Percentiles rank a stretch among this genome's conserved stretches.
These are phyloP conservation scores for Deroptyus accipitrinus DNA, from an alignment of 2,113 vertebrate genomes.

Conservation along the genomic window DNA sequence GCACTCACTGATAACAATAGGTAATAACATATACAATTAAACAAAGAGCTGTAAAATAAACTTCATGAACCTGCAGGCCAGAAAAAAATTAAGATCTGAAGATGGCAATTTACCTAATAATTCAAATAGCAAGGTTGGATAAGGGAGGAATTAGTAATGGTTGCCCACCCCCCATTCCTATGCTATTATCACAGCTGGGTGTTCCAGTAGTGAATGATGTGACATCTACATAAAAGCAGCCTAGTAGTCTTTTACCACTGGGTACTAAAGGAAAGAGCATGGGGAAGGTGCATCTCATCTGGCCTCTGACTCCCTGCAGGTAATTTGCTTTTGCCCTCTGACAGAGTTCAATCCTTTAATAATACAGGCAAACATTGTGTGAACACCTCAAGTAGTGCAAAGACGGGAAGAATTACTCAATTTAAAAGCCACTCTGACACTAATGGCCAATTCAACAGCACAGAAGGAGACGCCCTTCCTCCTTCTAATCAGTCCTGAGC, in stretches of 20 bases:
- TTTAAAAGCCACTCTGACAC: conserved; percentile 31
- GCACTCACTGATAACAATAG: neutral
- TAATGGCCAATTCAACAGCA: conserved; percentile 29
- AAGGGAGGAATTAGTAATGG: conserved; percentile 56
- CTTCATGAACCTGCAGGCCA: conserved; percentile 13
- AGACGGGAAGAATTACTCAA: conserved; percentile 8
- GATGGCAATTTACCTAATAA: conserved; percentile 58
- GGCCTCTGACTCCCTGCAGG: conserved; percentile 54
- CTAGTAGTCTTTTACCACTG: conserved; percentile 34
- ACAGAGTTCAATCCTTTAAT: conserved; percentile 61
- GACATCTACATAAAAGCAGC: conserved; percentile 68
- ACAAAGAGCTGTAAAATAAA: conserved; percentile 34
- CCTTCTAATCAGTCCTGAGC: neutral
- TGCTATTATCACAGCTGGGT: conserved; percentile 66
- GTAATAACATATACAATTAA: conserved; percentile 47
- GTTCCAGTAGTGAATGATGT: conserved; percentile 49
- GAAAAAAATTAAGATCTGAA: conserved; percentile 25
- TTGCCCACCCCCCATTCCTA: conserved; percentile 24
- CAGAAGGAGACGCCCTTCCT: conserved; percentile 23
- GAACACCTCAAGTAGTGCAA: conserved; percentile 39
- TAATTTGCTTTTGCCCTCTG: conserved; percentile 63
- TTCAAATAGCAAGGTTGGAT: conserved; percentile 58
- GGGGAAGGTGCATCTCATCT: conserved; percentile 39
- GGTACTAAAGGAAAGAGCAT: conserved; percentile 32
- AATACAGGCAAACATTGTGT: conserved; percentile 44